Evolutionary conservation across 2,113 vertebrate species (phyloP), one percentile per base, ranked within the genome.

Genomic region (Arothron firmamentum): DNA sequence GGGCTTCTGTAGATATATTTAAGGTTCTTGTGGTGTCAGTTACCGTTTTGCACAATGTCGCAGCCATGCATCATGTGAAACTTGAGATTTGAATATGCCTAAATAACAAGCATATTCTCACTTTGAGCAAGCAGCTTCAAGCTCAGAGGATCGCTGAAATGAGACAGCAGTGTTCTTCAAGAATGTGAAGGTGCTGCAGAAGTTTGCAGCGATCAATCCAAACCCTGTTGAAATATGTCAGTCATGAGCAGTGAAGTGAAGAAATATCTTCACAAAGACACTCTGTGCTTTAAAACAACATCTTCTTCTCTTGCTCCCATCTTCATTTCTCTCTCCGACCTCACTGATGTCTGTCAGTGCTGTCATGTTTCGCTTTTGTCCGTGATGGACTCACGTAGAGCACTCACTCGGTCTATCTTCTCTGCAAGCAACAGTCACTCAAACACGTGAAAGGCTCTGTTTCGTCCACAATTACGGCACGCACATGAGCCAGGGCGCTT

Each of bases 351-450:
- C 77, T 73, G 67, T 83, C 81, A 83, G 28, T 74, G 49, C 73
- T 62, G 73, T 62, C 61, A 71, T 59, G 51, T 65, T 63, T 45
- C 45, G 60, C 61, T 56, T 60, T 75, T 76, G 76, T 57, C 74
- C 63, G 48, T 79, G 63, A 80, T 61, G 3, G 52, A 42, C 76
- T 81, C 78, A 61, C 52, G 69, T 72, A 74, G 61, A 62, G 73
- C 80, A 84, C 75, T 86, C 67, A 70, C 66, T 74, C 67, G 67
- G 79, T 84, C 81, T 50, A 41, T 83, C 81, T 78, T 80, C 72
- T 74, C 62, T 62, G 61, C 72, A 62, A 13, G 47, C 47, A 59
- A 64, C 60, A 66, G 60, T 64, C 76, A 74, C 57, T 78, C 25
- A 65, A 78, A 66, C 45, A 7, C 45, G 15, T 17, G 7, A 16